phyloP scores from a whole-genome alignment of 2,888 invertebrate genomes.

The Orthosia incerta region DNA sequence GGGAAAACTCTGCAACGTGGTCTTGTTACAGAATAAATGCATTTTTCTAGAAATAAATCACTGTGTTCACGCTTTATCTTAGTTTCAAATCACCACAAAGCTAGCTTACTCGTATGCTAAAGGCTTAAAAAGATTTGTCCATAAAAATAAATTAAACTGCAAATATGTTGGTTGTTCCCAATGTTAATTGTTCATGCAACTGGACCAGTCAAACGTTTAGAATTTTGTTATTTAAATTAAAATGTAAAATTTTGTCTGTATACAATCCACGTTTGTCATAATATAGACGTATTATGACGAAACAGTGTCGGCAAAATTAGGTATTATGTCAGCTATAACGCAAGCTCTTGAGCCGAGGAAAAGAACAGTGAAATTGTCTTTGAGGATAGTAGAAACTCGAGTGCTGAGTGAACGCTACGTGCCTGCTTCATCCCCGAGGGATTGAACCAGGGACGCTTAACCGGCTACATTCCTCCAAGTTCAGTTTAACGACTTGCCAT shows the following conservation, averaged over 20 bases:
- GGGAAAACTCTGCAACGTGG: conserved; percentile 72
- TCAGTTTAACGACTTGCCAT: conserved; percentile 75
- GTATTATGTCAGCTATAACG: conserved; percentile 79
- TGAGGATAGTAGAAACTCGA: conserved; percentile 81
- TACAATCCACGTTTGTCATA: neutral
- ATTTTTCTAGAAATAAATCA: conserved; percentile 62
- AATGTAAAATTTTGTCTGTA: neutral
- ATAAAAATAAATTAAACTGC: neutral
- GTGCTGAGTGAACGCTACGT: conserved; percentile 85
- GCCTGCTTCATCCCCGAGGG: conserved; percentile 81
- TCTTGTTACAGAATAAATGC: conserved; percentile 69
- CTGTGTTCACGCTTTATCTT: conserved; percentile 51
- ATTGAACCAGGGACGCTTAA: conserved; percentile 78
- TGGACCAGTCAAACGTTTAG: neutral
- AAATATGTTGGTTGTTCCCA: neutral
- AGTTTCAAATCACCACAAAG: conserved; percentile 25
- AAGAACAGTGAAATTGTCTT: conserved; percentile 85
- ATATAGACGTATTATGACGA: conserved; percentile 32
- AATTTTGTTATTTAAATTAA: neutral
- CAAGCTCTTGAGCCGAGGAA: conserved; percentile 76
- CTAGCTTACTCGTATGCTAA: conserved; percentile 30
- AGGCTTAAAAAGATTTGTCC: conserved; percentile 11
- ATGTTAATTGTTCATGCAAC: conserved; percentile 1
- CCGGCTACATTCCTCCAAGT: conserved; percentile 81
- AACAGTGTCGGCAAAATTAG: conserved; percentile 74